These are phyloP conservation scores for Quadroppia sp. DNA, from an alignment of 2,888 invertebrate genomes.

Conservation along the genomic window DNA sequence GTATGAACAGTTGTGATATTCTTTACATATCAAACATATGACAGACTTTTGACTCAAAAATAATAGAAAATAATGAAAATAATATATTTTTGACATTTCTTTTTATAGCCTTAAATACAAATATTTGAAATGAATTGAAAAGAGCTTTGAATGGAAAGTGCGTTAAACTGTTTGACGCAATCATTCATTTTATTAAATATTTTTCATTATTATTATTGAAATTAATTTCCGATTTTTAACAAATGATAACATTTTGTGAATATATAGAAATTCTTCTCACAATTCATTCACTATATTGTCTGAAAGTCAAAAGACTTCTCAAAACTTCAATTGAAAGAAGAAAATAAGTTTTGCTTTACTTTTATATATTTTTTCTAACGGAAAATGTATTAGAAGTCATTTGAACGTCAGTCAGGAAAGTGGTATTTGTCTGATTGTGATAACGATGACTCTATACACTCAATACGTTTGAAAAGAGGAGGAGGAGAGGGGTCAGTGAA, in stretches of 20 bases:
- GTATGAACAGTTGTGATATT: background rate
- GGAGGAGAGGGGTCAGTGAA: no score
- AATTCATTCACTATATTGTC: background rate
- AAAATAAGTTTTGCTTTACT: background rate
- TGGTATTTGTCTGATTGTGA: background rate
- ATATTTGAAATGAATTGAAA: background rate
- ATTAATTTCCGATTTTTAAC: background rate
- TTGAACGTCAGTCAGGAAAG: background rate
- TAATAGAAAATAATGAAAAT: background rate
- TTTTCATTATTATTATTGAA: slow-evolving; percentile 2
- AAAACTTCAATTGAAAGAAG: background rate
- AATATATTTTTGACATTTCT: background rate
- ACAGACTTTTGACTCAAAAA: background rate
- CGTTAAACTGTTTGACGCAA: background rate
- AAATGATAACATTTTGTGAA: background rate
- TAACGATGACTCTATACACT: background rate
- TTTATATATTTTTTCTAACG: background rate
- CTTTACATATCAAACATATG: background rate
- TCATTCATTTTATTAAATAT: background rate
- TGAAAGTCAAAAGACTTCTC: background rate
- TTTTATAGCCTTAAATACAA: background rate
- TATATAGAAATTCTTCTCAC: background rate
- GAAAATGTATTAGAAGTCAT: background rate
- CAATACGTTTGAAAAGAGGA: background rate
- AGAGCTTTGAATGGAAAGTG: background rate